Evolutionary conservation across 2,888 invertebrate species (phyloP).

Genomic region (Venustoraphidia nigricollis): DNA sequence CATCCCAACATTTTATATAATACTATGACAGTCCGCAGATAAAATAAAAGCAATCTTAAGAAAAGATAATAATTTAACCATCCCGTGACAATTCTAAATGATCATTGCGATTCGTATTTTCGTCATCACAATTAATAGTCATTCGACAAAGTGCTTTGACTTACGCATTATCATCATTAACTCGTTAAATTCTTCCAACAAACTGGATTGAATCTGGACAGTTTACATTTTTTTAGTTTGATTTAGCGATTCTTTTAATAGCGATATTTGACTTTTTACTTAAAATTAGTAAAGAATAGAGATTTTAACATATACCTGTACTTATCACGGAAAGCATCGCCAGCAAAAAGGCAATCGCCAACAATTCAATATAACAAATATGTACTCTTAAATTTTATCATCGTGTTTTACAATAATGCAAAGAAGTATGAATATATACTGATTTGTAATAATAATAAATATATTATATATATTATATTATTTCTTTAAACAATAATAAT

Average conservation of each 20-base stretch:
- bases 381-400: too few relatives aligned
- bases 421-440: slow-evolving; percentile 1
- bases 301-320: slow-evolving; percentile 19
- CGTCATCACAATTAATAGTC: too few relatives aligned
- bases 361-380: too few relatives aligned
- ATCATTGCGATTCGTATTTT: too few relatives aligned
- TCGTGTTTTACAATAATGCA: too few relatives aligned
- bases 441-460: neutral
- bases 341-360: too few relatives aligned
- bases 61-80: too few relatives aligned
- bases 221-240: neutral
- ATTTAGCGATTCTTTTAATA: neutral
- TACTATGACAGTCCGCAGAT: neutral
- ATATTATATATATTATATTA: neutral
- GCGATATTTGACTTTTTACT: neutral
- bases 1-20: neutral
- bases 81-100: too few relatives aligned
- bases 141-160: too few relatives aligned
- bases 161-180: neutral
- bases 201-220: neutral
- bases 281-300: neutral
- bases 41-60: neutral
- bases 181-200: neutral
- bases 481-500: neutral
- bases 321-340: slow-evolving; percentile 20